Conservation (phyloP, 2,888 invertebrate genomes). For the Proisotoma minuta region DNA sequence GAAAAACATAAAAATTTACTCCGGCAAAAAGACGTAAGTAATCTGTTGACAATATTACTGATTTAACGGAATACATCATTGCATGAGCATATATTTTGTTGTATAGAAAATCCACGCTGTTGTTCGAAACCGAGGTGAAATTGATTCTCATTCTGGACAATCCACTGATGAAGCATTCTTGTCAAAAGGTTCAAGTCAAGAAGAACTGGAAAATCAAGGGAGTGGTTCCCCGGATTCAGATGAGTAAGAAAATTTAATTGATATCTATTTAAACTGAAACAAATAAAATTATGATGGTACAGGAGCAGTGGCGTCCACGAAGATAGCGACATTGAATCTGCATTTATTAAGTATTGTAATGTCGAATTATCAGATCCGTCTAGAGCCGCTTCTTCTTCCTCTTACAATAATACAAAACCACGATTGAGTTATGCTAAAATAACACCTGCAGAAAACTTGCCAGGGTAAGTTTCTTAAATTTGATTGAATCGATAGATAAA, state of each 20-base stretch:
- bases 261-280: not conserved
- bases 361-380: no score
- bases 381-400: no score
- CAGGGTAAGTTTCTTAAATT: no score
- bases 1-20: conserved; percentile 41
- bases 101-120: conserved; percentile 37
- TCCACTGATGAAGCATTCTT: conserved; percentile 56
- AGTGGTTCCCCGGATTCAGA: conserved; percentile 50
- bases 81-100: conserved; percentile 1
- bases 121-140: conserved; percentile 35
- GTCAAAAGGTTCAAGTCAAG: conserved; percentile 58
- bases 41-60: not conserved
- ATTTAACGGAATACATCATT: no score
- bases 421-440: no score
- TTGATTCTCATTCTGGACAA: conserved; percentile 52
- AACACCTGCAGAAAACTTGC: no score
- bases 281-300: conserved; percentile 47
- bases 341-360: not conserved
- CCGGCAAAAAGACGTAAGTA: conserved; percentile 38
- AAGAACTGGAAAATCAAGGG: conserved; percentile 52
- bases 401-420: no score
- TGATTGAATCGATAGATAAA: no score
- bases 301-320: conserved; percentile 59
- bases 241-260: conserved; percentile 48
- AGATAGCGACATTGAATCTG: conserved; percentile 55